Evolutionary conservation across 2,113 vertebrate genomes (phyloP), one percentile per base, ranked within the genome.

Genomic region (Machaerirhynchus nigripectus): DNA sequence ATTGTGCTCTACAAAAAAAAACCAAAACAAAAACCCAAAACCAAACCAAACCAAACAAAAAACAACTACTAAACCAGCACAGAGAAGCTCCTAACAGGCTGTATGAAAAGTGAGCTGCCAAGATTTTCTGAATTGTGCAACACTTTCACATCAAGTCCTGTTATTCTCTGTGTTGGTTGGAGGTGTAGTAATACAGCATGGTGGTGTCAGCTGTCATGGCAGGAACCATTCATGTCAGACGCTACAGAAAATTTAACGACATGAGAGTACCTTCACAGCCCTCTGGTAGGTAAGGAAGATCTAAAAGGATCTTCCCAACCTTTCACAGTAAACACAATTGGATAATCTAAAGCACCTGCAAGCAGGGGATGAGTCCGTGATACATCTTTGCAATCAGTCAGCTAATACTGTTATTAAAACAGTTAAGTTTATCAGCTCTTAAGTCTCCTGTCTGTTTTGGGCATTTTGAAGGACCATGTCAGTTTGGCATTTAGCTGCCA

Each of bases 221-320:
- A 93, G 78, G 92, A 95, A 94, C 86, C 74, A 89, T 69, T 88
- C 91, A 91, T 88, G 77, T 97, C 94, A 95, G 68, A 97, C 86
- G 84, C 57, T 86, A 93, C 91, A 93, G 77, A 94, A 87, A 79
- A 88, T 67, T 37, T 78, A 63, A 90, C 1, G 73, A 96, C 96
- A 96, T 86, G 92, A 96, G 81, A 96, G 95, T 89, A 96, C 96
- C 92, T 96, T 97, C 96, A 95, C 95, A 96, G 95, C 88, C 95
- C 95, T 96, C 86, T 96, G 83, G 88, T 69, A 94, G 87, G 95
- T 50, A 47, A 93, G 91, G 87, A 95, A 97, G 61, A 92, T 93
- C 94, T 49, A 87, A 94, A 92, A 90, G 78, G 95, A 97, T 80
- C 61, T 95, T 93, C 95, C 90, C 65, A 83, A 95, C 86, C 82